A percentile compares a stretch with the other conserved stretches of the same genome.
phyloP scores from a whole-genome alignment of 2,797 vertebrate genomes.

The Lutjanus argentimaculatus region DNA sequence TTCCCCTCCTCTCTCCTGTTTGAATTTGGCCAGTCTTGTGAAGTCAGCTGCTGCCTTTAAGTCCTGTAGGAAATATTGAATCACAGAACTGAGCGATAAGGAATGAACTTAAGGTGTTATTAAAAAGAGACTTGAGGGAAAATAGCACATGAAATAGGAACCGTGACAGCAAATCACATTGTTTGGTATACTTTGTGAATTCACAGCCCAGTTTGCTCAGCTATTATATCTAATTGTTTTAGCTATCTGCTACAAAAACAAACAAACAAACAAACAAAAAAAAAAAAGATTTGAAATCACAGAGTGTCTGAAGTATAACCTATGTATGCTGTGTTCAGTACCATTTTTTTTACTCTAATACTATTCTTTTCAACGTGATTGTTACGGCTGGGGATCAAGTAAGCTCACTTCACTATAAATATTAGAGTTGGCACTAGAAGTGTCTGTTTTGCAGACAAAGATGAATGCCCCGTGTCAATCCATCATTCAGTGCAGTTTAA shows the following conservation, averaged over 20 bases:
- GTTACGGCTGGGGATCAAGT: too few species aligned
- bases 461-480: background rate
- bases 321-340: background rate
- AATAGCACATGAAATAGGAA: background rate
- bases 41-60: constrained; percentile 66
- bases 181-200: background rate
- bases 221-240: background rate
- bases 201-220: background rate
- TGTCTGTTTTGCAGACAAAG: too few species aligned
- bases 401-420: too few species aligned
- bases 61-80: constrained; percentile 30
- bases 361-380: background rate
- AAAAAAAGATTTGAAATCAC: background rate
- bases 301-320: too few species aligned
- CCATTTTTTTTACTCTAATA: background rate
- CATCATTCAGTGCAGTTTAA: too few species aligned
- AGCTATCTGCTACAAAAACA: background rate
- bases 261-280: background rate
- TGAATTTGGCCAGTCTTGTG: constrained; percentile 57
- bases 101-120: background rate
- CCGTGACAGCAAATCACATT: background rate
- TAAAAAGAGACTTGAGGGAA: background rate
- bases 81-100: background rate
- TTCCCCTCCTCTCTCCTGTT: constrained; percentile 41
- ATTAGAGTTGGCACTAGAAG: too few species aligned